Evolutionary conservation across 2,113 vertebrate genomes (phyloP).

Genomic region (Furnarius figulus): DNA sequence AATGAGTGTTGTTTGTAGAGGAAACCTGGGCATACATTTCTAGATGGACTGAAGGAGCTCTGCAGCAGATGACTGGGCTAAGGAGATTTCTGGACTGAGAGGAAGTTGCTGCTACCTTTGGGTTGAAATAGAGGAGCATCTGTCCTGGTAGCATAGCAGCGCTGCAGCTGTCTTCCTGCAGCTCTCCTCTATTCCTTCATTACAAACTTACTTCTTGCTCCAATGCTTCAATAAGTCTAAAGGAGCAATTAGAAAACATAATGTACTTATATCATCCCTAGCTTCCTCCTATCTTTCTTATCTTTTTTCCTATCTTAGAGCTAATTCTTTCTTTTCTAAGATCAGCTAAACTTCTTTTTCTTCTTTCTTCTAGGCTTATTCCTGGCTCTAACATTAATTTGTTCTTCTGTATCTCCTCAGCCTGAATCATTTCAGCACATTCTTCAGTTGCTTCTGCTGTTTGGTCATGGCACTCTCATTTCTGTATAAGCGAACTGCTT

Average conservation of each 20-base stretch:
- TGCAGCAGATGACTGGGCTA: not conserved
- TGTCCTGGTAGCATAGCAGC: not conserved
- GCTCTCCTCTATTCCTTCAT: not conserved
- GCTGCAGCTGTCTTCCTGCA: not conserved
- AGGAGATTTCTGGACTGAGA: not conserved
- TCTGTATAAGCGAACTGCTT: not conserved
- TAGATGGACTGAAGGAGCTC: not conserved
- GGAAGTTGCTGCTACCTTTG: not conserved
- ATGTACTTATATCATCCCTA: not conserved
- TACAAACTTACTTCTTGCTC: not conserved
- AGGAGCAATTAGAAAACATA: not conserved
- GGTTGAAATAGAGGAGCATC: not conserved
- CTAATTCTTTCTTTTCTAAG: not conserved
- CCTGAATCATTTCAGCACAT: not conserved
- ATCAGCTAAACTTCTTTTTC: not conserved
- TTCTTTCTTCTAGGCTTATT: not conserved
- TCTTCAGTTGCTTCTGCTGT: not conserved
- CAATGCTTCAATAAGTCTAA: fast-evolving
- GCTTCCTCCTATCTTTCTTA: not conserved
- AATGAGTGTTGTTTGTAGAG: not conserved
- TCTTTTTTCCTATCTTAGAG: not conserved
- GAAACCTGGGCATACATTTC: not conserved
- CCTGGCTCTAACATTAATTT: not conserved
- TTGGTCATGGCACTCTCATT: not conserved
- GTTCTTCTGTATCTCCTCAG: not conserved